Conservation (phyloP, 2,797 vertebrate genomes). For the Spinus olivaceus region DNA sequence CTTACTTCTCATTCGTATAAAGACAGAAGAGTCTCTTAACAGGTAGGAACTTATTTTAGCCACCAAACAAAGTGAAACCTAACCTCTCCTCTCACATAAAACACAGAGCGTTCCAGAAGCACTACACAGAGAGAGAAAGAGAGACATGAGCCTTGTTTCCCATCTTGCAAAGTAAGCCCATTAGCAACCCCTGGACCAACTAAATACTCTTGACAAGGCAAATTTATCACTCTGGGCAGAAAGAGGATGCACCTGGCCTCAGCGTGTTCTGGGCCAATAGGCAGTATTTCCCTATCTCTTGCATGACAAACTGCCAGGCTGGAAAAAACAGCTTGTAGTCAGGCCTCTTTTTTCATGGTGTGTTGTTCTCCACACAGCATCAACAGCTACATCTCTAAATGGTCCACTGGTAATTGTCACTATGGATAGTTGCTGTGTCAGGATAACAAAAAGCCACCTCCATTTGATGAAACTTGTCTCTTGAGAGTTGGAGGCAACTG, state of each 20-base stretch:
- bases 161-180: neutral
- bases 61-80: neutral
- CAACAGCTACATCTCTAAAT: neutral
- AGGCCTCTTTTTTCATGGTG: neutral
- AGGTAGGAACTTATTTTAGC: neutral
- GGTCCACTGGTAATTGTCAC: neutral
- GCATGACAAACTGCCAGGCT: neutral
- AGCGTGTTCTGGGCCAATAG: neutral
- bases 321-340: neutral
- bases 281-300: neutral
- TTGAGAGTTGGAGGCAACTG: neutral
- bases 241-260: slow-evolving; percentile 54
- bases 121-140: neutral
- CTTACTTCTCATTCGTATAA: neutral
- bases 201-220: neutral
- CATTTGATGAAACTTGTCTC: neutral
- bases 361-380: neutral
- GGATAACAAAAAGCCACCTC: neutral
- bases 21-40: neutral
- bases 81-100: neutral
- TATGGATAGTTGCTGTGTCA: neutral
- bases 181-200: neutral
- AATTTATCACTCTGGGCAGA: neutral
- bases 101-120: neutral
- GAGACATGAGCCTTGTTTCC: neutral